Conservation (phyloP, 2,797 vertebrate species). For the Sternarchorhynchus goeldii region DNA sequence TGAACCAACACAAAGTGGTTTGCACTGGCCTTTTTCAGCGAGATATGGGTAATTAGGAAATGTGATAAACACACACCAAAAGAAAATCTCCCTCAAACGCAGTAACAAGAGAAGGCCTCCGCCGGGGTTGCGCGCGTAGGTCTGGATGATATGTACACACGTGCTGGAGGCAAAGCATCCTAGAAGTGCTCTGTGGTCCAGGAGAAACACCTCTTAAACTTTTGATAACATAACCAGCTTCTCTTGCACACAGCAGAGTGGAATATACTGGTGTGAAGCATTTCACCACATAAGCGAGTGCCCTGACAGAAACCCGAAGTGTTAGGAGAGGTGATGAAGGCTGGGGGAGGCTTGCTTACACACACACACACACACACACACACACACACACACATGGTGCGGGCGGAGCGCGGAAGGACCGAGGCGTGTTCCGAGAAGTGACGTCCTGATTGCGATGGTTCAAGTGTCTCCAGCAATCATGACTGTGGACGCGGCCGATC, state of each 20-base stretch:
- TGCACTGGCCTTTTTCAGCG: constrained; percentile 44
- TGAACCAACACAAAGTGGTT: constrained; percentile 50
- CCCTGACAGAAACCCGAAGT: constrained; percentile 38
- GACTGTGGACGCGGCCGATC: constrained; percentile 47
- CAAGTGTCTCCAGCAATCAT: constrained; percentile 56
- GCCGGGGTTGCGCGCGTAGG: background rate
- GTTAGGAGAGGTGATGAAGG: constrained; percentile 39
- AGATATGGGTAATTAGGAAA: constrained; percentile 54
- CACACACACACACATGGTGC: background rate
- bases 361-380: background rate
- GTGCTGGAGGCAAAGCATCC: constrained; percentile 7
- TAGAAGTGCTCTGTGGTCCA: constrained; percentile 20
- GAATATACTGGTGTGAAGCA: constrained; percentile 26
- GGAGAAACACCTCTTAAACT: constrained; percentile 19
- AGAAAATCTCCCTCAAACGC: constrained; percentile 22
- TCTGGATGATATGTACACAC: background rate
- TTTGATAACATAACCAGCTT: constrained; percentile 22
- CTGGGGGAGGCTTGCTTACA: background rate
- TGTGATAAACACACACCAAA: constrained; percentile 45
- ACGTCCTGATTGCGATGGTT: constrained; percentile 54
- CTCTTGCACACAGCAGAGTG: background rate
- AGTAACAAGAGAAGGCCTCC: background rate
- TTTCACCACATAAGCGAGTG: constrained; percentile 35
- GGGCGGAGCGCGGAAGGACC: constrained; percentile 2
- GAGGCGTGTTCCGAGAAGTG: constrained; percentile 40